Evolutionary conservation across 1,140 invertebrate genomes (phyloP).

Genomic region (Bradynema listronoti): DNA sequence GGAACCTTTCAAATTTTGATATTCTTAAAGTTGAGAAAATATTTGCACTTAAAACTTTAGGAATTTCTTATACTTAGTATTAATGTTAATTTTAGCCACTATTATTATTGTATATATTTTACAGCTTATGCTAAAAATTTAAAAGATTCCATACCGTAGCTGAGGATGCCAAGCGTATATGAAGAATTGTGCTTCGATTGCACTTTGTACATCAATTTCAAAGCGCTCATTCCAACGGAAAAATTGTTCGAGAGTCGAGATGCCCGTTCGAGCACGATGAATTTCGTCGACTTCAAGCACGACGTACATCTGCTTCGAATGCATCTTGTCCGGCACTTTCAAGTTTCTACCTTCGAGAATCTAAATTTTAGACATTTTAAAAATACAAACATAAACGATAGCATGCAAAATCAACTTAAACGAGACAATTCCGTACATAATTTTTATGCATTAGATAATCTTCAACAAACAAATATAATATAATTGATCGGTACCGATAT

Average conservation of each 20-base stretch:
- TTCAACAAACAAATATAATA: too few relatives aligned
- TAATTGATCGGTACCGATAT: constrained; percentile 44
- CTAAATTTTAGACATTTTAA: constrained; percentile 14
- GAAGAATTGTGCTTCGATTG: constrained; percentile 83
- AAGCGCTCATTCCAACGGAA: constrained; percentile 99
- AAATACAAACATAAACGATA: not conserved
- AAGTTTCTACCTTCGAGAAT: constrained; percentile 55
- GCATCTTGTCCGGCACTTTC: constrained; percentile 50
- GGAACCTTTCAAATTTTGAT: not conserved
- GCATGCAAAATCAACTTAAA: not conserved
- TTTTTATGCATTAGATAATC: not conserved
- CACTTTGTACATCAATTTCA: constrained; percentile 86
- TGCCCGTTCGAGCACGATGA: constrained; percentile 81
- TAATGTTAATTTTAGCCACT: constrained; percentile 24
- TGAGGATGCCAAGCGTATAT: constrained; percentile 73
- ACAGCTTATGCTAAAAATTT: not conserved
- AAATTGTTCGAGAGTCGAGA: constrained; percentile 73
- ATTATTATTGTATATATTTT: constrained; percentile 40
- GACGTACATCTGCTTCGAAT: constrained; percentile 70
- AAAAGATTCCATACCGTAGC: constrained; percentile 57
- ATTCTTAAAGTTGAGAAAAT: not conserved
- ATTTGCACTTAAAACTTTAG: not conserved
- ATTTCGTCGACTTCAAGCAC: constrained; percentile 90
- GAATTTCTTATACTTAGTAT: not conserved
- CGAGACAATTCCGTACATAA: not conserved